These are phyloP conservation scores for Zaprionus capensis DNA, from an alignment of 1,140 invertebrate genomes.

Conservation along the genomic window DNA sequence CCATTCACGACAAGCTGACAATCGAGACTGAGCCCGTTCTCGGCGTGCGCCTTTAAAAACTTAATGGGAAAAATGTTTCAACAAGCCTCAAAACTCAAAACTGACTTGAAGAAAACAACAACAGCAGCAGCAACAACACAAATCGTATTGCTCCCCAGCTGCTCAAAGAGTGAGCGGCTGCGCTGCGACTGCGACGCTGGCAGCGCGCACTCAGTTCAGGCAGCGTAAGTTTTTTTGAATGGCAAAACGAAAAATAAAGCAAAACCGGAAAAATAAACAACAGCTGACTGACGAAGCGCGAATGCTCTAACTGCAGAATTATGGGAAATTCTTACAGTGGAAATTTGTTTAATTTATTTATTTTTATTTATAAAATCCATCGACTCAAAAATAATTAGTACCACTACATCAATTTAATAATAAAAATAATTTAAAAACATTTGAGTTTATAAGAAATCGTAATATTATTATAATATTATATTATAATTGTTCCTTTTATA, in stretches of 20 bases:
- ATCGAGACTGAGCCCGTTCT: constrained; percentile 80
- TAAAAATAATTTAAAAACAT: no score
- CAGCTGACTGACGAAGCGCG: constrained; percentile 25
- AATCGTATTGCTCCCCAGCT: constrained; percentile 41
- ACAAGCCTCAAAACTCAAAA: constrained; percentile 48
- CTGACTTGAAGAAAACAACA: constrained; percentile 38
- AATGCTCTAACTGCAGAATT: constrained; percentile 38
- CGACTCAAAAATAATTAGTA: no score
- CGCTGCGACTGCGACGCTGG: constrained; percentile 1
- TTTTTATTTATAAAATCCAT: no score
- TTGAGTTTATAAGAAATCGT: no score
- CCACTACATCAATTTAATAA: no score
- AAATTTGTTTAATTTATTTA: not conserved
- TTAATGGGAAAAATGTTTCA: constrained; percentile 80
- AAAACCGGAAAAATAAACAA: constrained; percentile 71
- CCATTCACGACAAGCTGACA: constrained; percentile 81
- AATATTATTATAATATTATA: no score
- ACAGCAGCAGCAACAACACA: constrained; percentile 40
- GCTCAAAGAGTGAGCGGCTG: constrained; percentile 62
- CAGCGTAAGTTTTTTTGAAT: constrained; percentile 67
- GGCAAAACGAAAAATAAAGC: constrained; percentile 78
- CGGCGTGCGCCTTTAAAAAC: constrained; percentile 79
- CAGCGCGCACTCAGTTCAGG: constrained; percentile 24
- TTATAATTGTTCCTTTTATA: no score
- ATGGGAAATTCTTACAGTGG: not conserved